These are phyloP conservation scores for Typhlichthys eigenmanni DNA, from an alignment of 2,797 vertebrate genomes.

Conservation along the genomic window DNA sequence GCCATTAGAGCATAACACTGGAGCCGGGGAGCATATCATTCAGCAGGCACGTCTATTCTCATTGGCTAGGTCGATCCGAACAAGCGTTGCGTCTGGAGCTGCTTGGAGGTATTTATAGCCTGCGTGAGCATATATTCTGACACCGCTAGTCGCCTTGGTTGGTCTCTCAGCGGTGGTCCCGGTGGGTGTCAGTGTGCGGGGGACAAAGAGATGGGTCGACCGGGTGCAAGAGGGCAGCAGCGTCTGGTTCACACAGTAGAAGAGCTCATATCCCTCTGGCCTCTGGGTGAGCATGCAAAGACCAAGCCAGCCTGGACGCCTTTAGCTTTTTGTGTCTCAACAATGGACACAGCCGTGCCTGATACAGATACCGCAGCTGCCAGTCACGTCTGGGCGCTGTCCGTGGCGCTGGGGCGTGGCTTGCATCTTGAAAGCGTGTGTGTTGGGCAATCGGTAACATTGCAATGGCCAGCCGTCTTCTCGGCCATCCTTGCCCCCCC, in stretches of 20 bases:
- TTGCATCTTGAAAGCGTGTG: slow-evolving; percentile 16
- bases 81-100: slow-evolving; percentile 50
- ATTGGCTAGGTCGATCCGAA: slow-evolving; percentile 70
- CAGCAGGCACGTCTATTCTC: slow-evolving; percentile 52
- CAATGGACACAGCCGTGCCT: slow-evolving; percentile 59
- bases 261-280: slow-evolving; percentile 51
- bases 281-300: slow-evolving; percentile 48
- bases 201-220: slow-evolving; percentile 20
- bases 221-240: slow-evolving; percentile 58
- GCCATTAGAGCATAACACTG: slow-evolving; percentile 74
- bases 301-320: slow-evolving; percentile 45
- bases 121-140: slow-evolving; percentile 28
- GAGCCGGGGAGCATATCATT: slow-evolving; percentile 51
- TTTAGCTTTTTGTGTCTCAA: slow-evolving; percentile 52
- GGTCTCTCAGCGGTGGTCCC: slow-evolving; percentile 8
- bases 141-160: slow-evolving; percentile 10
- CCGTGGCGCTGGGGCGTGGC: slow-evolving; percentile 20
- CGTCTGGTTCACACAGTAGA: slow-evolving; percentile 54
- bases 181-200: slow-evolving; percentile 44
- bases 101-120: slow-evolving; percentile 53
- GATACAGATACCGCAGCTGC: slow-evolving; percentile 63
- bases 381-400: slow-evolving; percentile 60
- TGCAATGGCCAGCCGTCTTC: slow-evolving; percentile 69
- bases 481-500: slow-evolving; percentile 37
- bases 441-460: slow-evolving; percentile 48